Percentiles rank a stretch among this genome's conserved stretches.
These are phyloP conservation scores for Tragulus kanchil DNA, from an alignment of 2,113 vertebrate species.

Conservation along the genomic window DNA sequence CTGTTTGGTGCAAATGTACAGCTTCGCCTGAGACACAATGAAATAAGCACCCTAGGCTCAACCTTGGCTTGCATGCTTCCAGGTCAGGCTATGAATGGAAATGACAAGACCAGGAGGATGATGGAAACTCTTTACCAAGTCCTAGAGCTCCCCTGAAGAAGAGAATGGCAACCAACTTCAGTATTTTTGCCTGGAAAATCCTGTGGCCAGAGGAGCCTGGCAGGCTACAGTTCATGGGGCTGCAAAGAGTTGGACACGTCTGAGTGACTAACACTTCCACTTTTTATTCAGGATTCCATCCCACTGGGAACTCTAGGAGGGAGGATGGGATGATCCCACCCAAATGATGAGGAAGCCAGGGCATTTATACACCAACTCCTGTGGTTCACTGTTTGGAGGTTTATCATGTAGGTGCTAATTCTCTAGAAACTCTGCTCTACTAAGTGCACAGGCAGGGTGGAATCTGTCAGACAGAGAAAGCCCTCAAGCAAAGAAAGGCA, in stretches of 20 bases:
- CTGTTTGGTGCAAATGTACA: not conserved
- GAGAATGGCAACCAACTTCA: not conserved
- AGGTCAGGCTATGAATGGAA: not conserved
- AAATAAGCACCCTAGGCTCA: not conserved
- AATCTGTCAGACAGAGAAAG: not conserved
- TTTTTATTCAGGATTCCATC: not conserved
- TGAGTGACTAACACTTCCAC: not conserved
- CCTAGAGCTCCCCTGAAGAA: not conserved
- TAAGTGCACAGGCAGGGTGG: not conserved
- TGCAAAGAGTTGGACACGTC: not conserved
- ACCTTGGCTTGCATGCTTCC: not conserved
- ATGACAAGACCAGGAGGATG: not conserved
- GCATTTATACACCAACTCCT: not conserved
- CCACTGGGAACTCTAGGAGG: conserved; percentile 13
- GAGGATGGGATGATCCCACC: not conserved
- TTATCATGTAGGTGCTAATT: not conserved
- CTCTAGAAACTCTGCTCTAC: conserved; percentile 11
- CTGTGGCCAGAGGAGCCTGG: not conserved
- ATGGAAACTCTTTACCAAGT: not conserved
- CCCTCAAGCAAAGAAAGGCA: conserved; percentile 32
- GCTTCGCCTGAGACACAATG: not conserved
- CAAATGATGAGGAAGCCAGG: not conserved
- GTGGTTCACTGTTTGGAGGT: not conserved
- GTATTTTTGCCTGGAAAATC: not conserved
- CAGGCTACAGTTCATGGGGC: not conserved